A percentile compares a stretch with the other conserved stretches of the same genome.
phyloP scores from a whole-genome alignment of 1,140 invertebrate genomes.

The Anthonomus grandis region DNA sequence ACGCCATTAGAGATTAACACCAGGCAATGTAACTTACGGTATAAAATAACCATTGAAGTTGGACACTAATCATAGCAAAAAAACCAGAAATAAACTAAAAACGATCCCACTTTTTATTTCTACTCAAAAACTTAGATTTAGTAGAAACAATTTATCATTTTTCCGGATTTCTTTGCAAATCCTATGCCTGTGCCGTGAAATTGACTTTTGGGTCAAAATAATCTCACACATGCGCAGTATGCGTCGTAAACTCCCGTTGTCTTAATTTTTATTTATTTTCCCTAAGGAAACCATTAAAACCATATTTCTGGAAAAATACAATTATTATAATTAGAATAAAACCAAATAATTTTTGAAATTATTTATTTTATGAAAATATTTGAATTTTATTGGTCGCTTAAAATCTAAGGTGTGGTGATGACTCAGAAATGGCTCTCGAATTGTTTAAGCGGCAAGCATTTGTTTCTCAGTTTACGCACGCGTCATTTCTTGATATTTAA shows the following conservation, averaged over 20 bases:
- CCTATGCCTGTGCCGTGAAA: constrained; percentile 37
- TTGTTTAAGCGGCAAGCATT: too few relatives aligned
- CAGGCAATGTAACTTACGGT: constrained; percentile 43
- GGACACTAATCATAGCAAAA: constrained; percentile 14
- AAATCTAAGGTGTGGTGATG: too few relatives aligned
- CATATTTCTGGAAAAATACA: too few relatives aligned
- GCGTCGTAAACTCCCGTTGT: constrained; percentile 29
- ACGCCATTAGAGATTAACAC: constrained; percentile 44
- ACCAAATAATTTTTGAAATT: too few relatives aligned
- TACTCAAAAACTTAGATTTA: constrained; percentile 23
- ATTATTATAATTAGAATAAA: too few relatives aligned
- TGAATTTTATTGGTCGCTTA: too few relatives aligned
- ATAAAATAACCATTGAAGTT: constrained; percentile 14
- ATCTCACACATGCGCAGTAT: constrained; percentile 31
- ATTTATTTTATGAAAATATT: too few relatives aligned
- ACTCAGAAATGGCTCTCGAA: too few relatives aligned
- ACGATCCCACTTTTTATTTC: constrained; percentile 25
- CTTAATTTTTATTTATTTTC: too few relatives aligned
- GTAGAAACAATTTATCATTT: constrained; percentile 35
- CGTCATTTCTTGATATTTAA: too few relatives aligned
- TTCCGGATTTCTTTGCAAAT: constrained; percentile 31
- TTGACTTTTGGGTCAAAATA: constrained; percentile 37
- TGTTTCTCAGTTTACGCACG: too few relatives aligned
- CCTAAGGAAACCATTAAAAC: too few relatives aligned
- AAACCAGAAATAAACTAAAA: constrained; percentile 20